Evolutionary conservation across 2,113 vertebrate genomes (phyloP).

Genomic region (Trinectes maculatus): DNA sequence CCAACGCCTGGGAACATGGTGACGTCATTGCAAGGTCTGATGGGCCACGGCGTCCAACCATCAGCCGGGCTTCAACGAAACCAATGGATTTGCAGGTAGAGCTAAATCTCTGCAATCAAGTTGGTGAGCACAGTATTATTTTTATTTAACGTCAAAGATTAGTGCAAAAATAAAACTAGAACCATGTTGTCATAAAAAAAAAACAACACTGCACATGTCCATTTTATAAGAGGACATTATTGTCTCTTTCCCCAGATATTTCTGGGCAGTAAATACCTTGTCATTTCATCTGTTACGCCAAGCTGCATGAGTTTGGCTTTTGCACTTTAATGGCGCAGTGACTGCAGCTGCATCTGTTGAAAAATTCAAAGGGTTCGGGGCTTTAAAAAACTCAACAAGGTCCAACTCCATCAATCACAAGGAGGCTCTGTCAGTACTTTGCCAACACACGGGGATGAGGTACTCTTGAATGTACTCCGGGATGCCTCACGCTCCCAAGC

Average conservation of each 20-base stretch:
- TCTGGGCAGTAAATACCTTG: constrained; percentile 69
- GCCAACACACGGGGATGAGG: constrained; percentile 31
- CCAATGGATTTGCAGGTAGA: neutral
- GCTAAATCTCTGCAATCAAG: no score
- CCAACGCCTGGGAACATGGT: neutral
- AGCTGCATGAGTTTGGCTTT: constrained; percentile 46
- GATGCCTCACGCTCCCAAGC: constrained; percentile 66
- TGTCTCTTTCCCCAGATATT: no score
- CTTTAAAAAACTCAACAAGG: constrained; percentile 55
- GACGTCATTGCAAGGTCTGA: neutral
- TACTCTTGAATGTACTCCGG: constrained; percentile 69
- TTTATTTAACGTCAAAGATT: no score
- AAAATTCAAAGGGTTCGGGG: constrained; percentile 71
- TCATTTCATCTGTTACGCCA: constrained; percentile 77
- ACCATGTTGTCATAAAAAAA: no score
- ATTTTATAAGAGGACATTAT: constrained; percentile 3
- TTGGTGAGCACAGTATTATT: no score
- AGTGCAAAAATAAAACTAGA: no score
- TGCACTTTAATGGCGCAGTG: constrained; percentile 69
- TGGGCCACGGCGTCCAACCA: neutral
- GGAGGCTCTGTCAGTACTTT: constrained; percentile 60
- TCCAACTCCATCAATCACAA: constrained; percentile 69
- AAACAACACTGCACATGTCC: constrained; percentile 6
- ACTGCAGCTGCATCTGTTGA: constrained; percentile 64
- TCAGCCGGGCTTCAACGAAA: neutral